phyloP scores from a whole-genome alignment of 2,113 vertebrate species.

The Circaetus gallicus region DNA sequence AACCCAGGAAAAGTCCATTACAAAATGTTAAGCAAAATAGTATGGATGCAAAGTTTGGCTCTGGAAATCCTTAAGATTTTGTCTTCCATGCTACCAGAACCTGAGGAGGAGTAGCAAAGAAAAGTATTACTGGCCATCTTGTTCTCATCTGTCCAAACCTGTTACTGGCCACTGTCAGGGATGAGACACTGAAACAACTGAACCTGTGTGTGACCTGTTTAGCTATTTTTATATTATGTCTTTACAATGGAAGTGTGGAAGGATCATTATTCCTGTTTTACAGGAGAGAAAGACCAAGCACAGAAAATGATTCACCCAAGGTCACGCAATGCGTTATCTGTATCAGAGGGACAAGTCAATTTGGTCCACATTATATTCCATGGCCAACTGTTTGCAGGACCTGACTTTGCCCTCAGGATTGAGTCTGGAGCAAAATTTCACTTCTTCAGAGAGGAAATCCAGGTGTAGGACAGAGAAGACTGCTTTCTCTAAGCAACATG shows the following conservation, averaged over 20 bases:
- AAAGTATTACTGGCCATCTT: background rate
- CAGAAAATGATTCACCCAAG: background rate
- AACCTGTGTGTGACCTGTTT: background rate
- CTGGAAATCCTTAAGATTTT: background rate
- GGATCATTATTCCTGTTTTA: background rate
- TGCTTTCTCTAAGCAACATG: background rate
- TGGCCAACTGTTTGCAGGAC: rapidly evolving
- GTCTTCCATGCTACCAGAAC: background rate
- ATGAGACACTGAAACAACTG: background rate
- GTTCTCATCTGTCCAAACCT: background rate
- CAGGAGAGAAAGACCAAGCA: background rate
- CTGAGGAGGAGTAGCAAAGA: background rate
- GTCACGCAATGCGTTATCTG: background rate
- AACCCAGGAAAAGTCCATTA: background rate
- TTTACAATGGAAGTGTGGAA: background rate
- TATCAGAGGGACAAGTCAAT: background rate
- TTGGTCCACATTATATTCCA: background rate
- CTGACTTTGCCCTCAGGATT: background rate
- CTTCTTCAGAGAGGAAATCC: background rate
- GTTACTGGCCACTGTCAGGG: background rate
- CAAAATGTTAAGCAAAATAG: background rate
- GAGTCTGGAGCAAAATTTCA: background rate
- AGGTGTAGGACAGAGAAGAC: too few relatives aligned
- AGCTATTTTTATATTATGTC: background rate
- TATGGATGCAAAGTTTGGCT: background rate